These are phyloP conservation scores for Drosophila gunungcola DNA, from an alignment of 1,140 invertebrate genomes.

Conservation along the genomic window DNA sequence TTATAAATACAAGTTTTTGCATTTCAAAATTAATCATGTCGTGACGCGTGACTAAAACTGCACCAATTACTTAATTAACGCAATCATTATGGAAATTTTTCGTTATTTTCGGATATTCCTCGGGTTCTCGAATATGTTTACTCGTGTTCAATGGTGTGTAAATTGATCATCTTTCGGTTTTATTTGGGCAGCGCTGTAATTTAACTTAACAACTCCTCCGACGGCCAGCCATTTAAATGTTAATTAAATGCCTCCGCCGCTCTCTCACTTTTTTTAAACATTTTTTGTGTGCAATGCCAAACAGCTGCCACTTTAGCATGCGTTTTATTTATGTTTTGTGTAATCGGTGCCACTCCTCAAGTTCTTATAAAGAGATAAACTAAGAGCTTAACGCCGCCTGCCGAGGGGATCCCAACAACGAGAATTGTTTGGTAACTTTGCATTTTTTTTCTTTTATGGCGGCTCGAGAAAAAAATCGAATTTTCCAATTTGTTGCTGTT, in stretches of 20 bases:
- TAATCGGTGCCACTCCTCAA: conserved; percentile 72
- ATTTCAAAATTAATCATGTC: conserved; percentile 65
- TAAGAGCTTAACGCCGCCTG: conserved; percentile 73
- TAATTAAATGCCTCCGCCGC: conserved; percentile 69
- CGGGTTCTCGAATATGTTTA: conserved; percentile 39
- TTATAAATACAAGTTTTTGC: conserved; percentile 60
- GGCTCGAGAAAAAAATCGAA: conserved; percentile 8
- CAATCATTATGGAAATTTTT: conserved; percentile 37
- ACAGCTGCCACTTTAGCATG: conserved; percentile 67
- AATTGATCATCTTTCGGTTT: conserved; percentile 43
- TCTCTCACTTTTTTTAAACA: conserved; percentile 13
- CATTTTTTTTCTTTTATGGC: conserved; percentile 51
- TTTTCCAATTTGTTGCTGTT: conserved; percentile 44
- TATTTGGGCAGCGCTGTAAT: conserved; percentile 41
- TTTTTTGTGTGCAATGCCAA: conserved; percentile 71
- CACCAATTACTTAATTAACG: conserved; percentile 62
- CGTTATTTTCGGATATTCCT: conserved; percentile 21
- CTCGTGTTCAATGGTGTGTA: conserved; percentile 19
- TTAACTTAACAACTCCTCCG: conserved; percentile 65
- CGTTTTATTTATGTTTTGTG: conserved; percentile 82
- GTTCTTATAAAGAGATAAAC: conserved; percentile 80
- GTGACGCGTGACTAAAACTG: conserved; percentile 31
- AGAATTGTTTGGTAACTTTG: conserved; percentile 50
- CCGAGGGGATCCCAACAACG: conserved; percentile 34
- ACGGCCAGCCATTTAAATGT: conserved; percentile 68